A percentile compares a stretch with the other conserved stretches of the same genome.
Conservation (phyloP, 2,797 vertebrate genomes). For the Premnoplex brunnescens region DNA sequence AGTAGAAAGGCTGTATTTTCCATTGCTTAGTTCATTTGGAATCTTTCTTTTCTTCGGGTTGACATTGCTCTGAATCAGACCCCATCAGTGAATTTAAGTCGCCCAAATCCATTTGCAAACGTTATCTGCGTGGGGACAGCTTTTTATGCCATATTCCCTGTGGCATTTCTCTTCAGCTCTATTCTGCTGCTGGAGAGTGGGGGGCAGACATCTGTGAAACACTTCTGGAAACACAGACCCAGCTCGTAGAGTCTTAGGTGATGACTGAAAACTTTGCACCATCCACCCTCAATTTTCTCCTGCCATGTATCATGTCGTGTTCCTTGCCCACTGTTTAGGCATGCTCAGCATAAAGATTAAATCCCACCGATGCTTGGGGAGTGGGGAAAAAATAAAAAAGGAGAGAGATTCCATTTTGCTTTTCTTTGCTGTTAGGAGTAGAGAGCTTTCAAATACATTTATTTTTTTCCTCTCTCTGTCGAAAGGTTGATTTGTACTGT, state of each 20-base stretch:
- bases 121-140: background rate
- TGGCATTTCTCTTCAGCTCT: background rate
- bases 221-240: background rate
- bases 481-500: slow-evolving; percentile 76
- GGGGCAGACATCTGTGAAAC: background rate
- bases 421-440: slow-evolving; percentile 40
- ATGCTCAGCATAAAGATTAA: background rate
- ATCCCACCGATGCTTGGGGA: background rate
- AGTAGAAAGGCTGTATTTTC: background rate
- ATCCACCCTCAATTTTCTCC: background rate
- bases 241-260: background rate
- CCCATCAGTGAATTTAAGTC: background rate
- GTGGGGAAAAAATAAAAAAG: background rate
- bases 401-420: slow-evolving; percentile 31
- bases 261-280: background rate
- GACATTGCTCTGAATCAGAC: slow-evolving; percentile 1
- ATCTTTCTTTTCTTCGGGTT: background rate
- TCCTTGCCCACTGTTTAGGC: slow-evolving; percentile 3
- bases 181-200: background rate
- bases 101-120: slow-evolving; percentile 11
- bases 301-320: background rate
- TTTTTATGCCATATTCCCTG: background rate
- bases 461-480: slow-evolving; percentile 79
- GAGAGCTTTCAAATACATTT: slow-evolving; percentile 16
- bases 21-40: background rate